Evolutionary conservation across 2,113 vertebrate species (phyloP).

Genomic region (Archocentrus centrarchus): DNA sequence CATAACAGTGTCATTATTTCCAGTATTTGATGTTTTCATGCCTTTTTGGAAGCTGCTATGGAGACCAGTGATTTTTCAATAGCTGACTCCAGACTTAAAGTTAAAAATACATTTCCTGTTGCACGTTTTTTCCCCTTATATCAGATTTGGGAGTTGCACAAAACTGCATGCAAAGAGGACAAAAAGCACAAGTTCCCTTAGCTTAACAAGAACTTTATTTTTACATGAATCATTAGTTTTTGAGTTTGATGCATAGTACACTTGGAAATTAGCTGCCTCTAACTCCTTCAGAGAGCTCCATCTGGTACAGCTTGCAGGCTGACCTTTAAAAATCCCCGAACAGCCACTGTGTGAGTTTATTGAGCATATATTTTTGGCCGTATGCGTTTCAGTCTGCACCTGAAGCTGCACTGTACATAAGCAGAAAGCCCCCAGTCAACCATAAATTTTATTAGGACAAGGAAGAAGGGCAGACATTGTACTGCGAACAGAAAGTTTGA

Average conservation of each 20-base stretch:
- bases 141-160: background rate
- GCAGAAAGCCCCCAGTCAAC: background rate
- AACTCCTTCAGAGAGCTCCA: background rate
- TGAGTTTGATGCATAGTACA: background rate
- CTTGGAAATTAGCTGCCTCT: background rate
- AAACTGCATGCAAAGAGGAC: background rate
- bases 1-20: slow-evolving; percentile 2
- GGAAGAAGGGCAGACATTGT: background rate
- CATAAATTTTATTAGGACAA: slow-evolving; percentile 1
- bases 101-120: slow-evolving; percentile 6
- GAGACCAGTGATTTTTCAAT: background rate
- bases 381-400: background rate
- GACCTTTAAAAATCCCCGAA: background rate
- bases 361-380: background rate
- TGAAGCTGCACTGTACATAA: background rate
- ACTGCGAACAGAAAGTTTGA: background rate
- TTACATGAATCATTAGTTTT: background rate
- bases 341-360: background rate
- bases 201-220: background rate
- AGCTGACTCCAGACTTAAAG: background rate
- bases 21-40: background rate
- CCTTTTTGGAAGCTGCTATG: slow-evolving; percentile 13
- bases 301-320: background rate
- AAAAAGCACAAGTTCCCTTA: background rate
- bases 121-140: background rate